Conservation (phyloP, 2,888 invertebrate genomes). For the Gastrophysa polygoni region DNA sequence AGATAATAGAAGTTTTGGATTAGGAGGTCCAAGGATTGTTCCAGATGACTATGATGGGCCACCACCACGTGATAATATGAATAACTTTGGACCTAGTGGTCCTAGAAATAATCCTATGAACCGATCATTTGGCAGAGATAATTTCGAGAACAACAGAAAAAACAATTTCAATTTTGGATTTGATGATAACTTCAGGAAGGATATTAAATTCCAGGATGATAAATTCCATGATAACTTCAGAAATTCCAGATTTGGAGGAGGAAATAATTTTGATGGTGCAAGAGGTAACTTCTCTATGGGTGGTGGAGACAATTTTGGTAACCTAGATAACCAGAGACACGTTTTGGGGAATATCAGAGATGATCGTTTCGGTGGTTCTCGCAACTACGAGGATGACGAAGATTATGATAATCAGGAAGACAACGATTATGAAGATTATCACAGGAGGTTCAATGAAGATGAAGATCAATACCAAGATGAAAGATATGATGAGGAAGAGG, state of each 20-base stretch:
- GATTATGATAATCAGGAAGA: slow-evolving; percentile 34
- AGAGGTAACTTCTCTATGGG: slow-evolving; percentile 11
- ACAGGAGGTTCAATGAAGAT: slow-evolving; percentile 41
- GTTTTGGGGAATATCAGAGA: slow-evolving; percentile 4
- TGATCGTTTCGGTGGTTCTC: slow-evolving; percentile 19
- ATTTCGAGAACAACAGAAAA: slow-evolving; percentile 17
- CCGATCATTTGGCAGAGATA: slow-evolving; percentile 23
- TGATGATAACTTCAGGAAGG: slow-evolving; percentile 9
- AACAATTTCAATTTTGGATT: slow-evolving; percentile 30
- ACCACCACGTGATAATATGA: slow-evolving; percentile 8
- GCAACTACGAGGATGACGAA: slow-evolving; percentile 7
- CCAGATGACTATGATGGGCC: not conserved
- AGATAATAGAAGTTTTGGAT: not conserved
- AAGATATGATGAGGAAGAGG: not conserved
- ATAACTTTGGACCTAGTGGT: slow-evolving; percentile 20
- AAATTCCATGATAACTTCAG: slow-evolving; percentile 22
- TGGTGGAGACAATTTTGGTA: slow-evolving; percentile 10
- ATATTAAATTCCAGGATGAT: slow-evolving; percentile 14
- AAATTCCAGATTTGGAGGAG: slow-evolving; percentile 20
- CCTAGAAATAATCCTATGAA: slow-evolving; percentile 21
- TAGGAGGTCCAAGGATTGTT: not conserved
- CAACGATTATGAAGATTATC: slow-evolving; percentile 41
- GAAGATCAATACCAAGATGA: slow-evolving; percentile 30
- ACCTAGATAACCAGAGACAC: slow-evolving; percentile 1
- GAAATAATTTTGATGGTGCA: slow-evolving; percentile 16